phyloP scores from a whole-genome alignment of 2,797 vertebrate genomes.

The Sebastes itinus region DNA sequence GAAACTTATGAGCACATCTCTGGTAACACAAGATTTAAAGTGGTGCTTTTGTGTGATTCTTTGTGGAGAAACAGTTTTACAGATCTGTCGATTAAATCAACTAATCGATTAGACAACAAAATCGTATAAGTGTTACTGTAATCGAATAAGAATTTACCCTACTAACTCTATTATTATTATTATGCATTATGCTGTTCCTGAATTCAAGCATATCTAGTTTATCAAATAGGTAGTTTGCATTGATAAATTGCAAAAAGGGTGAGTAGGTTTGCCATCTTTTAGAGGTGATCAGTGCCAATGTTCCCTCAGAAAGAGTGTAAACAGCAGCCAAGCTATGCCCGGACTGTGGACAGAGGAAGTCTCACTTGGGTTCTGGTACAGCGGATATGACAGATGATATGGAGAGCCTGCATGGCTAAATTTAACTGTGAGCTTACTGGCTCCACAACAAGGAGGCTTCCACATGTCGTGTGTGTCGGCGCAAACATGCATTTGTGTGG shows the following conservation, averaged over 20 bases:
- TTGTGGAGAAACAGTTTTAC: too few species aligned
- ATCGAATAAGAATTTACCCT: too few species aligned
- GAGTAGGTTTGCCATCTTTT: conserved; percentile 14
- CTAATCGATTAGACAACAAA: too few species aligned
- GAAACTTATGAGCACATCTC: too few species aligned
- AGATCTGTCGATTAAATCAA: too few species aligned
- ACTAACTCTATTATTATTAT: not conserved
- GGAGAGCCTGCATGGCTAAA: conserved; percentile 74
- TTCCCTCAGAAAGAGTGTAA: conserved; percentile 60
- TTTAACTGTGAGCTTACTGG: conserved; percentile 73
- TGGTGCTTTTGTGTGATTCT: too few species aligned
- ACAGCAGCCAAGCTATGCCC: conserved; percentile 70
- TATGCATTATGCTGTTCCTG: not conserved
- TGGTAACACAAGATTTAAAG: too few species aligned
- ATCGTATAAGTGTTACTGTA: too few species aligned
- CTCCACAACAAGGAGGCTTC: conserved; percentile 48
- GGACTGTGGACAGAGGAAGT: conserved; percentile 75
- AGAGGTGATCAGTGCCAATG: conserved; percentile 28
- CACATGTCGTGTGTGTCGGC: conserved; percentile 10
- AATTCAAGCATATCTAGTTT: not conserved
- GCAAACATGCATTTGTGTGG: conserved; percentile 8
- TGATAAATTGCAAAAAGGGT: not conserved
- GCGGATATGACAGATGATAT: conserved; percentile 80
- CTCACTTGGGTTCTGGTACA: conserved; percentile 68
- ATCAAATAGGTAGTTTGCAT: not conserved